Conservation (phyloP, 2,113 vertebrate genomes). For the Erythrocercus mccallii region DNA sequence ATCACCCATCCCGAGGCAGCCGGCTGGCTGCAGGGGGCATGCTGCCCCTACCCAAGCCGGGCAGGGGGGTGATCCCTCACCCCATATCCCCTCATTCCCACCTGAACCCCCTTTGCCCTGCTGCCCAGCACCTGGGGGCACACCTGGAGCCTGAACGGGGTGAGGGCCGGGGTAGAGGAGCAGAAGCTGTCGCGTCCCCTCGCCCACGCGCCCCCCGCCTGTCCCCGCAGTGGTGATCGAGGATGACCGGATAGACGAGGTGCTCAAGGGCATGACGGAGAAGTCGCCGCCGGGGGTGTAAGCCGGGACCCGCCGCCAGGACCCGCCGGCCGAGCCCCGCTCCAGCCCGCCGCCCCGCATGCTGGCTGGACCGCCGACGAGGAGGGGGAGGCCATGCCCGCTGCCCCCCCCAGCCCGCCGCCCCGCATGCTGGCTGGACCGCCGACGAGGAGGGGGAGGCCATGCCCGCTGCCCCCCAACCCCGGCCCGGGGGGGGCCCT, state of each 20-base stretch:
- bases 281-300: constrained; percentile 96
- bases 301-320: constrained; percentile 50
- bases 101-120: background rate
- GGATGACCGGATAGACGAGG: constrained; percentile 98
- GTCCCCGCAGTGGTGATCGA: constrained; percentile 94
- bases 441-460: constrained; percentile 71
- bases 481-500: background rate
- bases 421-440: constrained; percentile 26
- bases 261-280: constrained; percentile 96
- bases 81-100: background rate
- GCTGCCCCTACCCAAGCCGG: background rate
- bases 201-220: background rate
- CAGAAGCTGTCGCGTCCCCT: background rate
- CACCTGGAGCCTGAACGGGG: background rate
- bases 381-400: constrained; percentile 77
- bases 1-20: background rate
- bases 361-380: constrained; percentile 32
- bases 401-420: constrained; percentile 12
- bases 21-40: background rate
- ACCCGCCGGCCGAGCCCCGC: constrained; percentile 9
- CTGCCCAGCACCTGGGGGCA: background rate
- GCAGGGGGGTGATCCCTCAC: too few species aligned
- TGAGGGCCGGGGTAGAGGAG: background rate
- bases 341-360: constrained; percentile 22
- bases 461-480: constrained; percentile 65